These are phyloP conservation scores for Acropternis orthonyx DNA, from an alignment of 2,797 vertebrate species.

Conservation along the genomic window DNA sequence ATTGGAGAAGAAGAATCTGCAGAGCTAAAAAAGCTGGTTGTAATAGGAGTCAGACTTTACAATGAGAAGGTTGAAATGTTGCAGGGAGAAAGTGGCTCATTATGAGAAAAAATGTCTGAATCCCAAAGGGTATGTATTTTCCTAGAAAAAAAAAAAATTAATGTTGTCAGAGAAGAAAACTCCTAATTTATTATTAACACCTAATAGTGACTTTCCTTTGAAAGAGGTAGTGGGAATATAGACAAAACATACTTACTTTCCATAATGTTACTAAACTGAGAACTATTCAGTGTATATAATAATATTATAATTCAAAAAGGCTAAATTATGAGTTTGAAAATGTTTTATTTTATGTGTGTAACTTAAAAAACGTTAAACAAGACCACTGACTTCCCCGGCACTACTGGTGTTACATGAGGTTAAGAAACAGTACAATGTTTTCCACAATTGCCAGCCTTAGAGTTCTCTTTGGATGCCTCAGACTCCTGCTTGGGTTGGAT, in stretches of 20 bases:
- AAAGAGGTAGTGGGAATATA: background rate
- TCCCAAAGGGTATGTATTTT: conserved; percentile 22
- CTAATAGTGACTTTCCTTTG: background rate
- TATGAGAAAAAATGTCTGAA: conserved; percentile 25
- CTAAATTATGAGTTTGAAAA: background rate
- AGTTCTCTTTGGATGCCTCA: background rate
- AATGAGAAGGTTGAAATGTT: conserved; percentile 54
- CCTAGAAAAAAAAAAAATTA: background rate
- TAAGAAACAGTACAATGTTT: background rate
- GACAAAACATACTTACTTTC: background rate
- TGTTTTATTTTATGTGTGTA: background rate
- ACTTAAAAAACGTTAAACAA: background rate
- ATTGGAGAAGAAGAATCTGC: conserved; percentile 41
- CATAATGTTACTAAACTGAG: background rate
- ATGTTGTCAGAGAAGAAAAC: background rate
- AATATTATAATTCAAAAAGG: background rate
- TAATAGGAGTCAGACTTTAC: conserved; percentile 51
- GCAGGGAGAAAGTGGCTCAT: conserved; percentile 39
- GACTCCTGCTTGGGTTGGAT: background rate
- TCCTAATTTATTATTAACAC: background rate
- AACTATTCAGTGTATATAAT: background rate
- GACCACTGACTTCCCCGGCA: background rate
- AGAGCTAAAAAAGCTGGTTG: conserved; percentile 20
- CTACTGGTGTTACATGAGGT: background rate
- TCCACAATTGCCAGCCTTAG: background rate